phyloP scores from a whole-genome alignment of 2,888 invertebrate species.

The Camptogramma bilineatum region DNA sequence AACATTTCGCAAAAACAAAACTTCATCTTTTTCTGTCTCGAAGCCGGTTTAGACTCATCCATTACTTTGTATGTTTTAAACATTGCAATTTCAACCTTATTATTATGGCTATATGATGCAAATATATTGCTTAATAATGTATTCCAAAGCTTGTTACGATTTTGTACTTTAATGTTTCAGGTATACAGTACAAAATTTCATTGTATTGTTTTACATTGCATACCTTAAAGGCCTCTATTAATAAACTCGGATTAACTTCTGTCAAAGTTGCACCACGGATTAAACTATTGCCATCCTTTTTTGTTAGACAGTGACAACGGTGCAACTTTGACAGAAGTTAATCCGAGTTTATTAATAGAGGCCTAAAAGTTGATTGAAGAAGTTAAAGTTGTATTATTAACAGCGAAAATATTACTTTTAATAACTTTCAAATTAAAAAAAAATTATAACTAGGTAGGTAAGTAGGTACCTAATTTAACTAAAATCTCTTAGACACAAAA shows the following conservation, averaged over 20 bases:
- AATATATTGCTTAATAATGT: background rate
- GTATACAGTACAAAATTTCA: background rate
- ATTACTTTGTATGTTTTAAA: background rate
- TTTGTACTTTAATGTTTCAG: slow-evolving; percentile 3
- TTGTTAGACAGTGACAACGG: too few species aligned
- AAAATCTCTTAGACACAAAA: too few species aligned
- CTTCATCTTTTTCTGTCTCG: slow-evolving; percentile 43
- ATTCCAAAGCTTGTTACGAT: background rate
- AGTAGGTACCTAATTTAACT: too few species aligned
- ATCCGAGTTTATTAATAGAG: too few species aligned
- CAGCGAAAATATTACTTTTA: too few species aligned
- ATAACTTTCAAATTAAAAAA: too few species aligned
- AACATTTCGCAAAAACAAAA: slow-evolving; percentile 44
- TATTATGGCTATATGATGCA: background rate
- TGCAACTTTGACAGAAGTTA: too few species aligned
- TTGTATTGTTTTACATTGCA: background rate
- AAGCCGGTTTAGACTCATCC: slow-evolving; percentile 43
- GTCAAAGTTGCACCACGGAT: too few species aligned
- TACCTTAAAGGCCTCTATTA: background rate
- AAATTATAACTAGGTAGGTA: too few species aligned
- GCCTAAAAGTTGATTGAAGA: too few species aligned
- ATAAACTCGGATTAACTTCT: too few species aligned
- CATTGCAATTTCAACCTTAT: slow-evolving; percentile 14
- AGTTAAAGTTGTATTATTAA: background rate
- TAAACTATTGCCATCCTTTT: too few species aligned